Conservation (phyloP, 53 echinoderm and acorn worm genomes). For the Pentamera pediparva region DNA sequence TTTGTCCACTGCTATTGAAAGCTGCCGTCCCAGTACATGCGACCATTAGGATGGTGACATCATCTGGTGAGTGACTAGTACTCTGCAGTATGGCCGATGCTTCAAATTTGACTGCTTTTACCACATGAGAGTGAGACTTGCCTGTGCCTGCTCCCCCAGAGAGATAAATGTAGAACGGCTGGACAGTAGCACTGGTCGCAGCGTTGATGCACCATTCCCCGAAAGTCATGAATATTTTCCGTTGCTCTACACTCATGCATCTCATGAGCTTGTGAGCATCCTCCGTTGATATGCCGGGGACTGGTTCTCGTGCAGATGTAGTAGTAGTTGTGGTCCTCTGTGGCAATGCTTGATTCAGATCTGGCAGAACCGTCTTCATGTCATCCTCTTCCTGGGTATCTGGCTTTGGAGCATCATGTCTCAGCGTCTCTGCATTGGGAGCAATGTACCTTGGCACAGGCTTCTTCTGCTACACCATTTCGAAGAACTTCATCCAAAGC, state of each 20-base stretch:
- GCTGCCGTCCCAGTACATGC: slow-evolving; percentile 48
- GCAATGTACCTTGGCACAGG: slow-evolving; percentile 25
- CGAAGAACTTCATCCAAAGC: too few relatives aligned
- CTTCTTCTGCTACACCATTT: too few relatives aligned
- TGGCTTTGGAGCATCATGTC: slow-evolving; percentile 10
- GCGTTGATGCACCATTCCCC: too few relatives aligned
- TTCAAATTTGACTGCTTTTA: slow-evolving; percentile 1
- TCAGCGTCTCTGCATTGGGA: slow-evolving; percentile 32
- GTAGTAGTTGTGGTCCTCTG: too few relatives aligned
- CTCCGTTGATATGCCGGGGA: too few relatives aligned
- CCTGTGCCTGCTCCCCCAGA: slow-evolving; percentile 55
- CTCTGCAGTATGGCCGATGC: slow-evolving; percentile 1
- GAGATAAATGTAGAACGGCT: slow-evolving; percentile 35
- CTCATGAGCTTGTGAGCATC: too few relatives aligned
- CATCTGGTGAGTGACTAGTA: not conserved
- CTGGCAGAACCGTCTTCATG: not conserved
- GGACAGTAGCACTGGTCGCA: slow-evolving; percentile 34
- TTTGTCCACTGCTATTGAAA: slow-evolving; percentile 35
- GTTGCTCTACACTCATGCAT: too few relatives aligned
- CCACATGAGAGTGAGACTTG: slow-evolving; percentile 28
- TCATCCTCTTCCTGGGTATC: not conserved
- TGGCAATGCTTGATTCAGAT: slow-evolving; percentile 19
- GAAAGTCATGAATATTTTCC: too few relatives aligned
- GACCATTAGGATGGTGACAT: slow-evolving; percentile 7
- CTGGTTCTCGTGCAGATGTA: too few relatives aligned